phyloP scores from a whole-genome alignment of 1,140 invertebrate species.

The Papilio machaon region DNA sequence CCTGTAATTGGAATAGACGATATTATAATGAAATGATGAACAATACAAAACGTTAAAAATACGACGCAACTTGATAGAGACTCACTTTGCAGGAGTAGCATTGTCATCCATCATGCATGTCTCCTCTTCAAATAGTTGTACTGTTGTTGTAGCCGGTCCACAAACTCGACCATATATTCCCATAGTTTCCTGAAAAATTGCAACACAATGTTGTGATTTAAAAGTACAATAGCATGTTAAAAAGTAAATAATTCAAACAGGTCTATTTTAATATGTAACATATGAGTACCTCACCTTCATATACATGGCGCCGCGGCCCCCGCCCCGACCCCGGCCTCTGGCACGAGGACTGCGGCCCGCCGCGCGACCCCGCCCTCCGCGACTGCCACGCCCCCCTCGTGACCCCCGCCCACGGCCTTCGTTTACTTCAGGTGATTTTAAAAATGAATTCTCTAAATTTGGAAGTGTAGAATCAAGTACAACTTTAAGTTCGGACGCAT shows the following conservation, averaged over 20 bases:
- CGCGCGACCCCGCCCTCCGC: conserved; percentile 47
- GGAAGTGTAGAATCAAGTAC: conserved; percentile 55
- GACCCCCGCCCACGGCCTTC: conserved; percentile 56
- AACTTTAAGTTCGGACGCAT: conserved; percentile 60
- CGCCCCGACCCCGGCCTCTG: conserved; percentile 64
- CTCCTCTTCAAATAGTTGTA: conserved; percentile 91
- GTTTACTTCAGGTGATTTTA: conserved; percentile 61
- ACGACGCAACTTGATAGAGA: conserved; percentile 25
- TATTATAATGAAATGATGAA: conserved; percentile 15
- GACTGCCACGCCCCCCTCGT: conserved; percentile 57
- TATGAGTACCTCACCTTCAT: conserved; percentile 64
- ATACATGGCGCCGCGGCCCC: conserved; percentile 72
- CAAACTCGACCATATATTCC: conserved; percentile 77
- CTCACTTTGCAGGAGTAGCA: conserved; percentile 79
- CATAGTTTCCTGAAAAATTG: conserved; percentile 68
- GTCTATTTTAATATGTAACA: neutral
- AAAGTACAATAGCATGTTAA: neutral
- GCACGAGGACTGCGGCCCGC: conserved; percentile 51
- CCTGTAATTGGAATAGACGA: conserved; percentile 52
- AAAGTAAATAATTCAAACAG: neutral
- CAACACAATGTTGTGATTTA: neutral
- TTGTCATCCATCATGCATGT: conserved; percentile 93
- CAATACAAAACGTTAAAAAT: conserved; percentile 8
- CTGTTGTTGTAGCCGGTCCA: conserved; percentile 76
- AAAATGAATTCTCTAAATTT: conserved; percentile 59